Base-by-base conservation (phyloP, 2,113 vertebrate species). In the Elgaria multicarinata region DNA sequence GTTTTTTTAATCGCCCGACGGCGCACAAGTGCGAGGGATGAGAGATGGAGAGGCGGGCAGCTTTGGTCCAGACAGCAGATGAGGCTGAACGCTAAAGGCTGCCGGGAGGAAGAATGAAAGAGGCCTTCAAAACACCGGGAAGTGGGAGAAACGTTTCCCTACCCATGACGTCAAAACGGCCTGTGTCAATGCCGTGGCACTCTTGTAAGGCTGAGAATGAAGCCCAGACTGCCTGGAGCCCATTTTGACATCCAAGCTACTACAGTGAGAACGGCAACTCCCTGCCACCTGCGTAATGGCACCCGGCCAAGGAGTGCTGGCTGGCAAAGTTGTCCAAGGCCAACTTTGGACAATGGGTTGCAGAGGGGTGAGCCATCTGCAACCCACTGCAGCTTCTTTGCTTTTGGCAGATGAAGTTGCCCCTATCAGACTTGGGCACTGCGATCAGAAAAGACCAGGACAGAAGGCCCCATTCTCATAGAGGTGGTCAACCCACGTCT, bases 91-190 rank as follows among this genome's bases (percentile, higher is more conserved):
- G 58, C 39, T 26, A 31, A 94, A 93, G 94, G 93, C 90, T 90
- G 89, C 91, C 90, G 86, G 72, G 18, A 42, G 84, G 72, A 6
- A 42, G 36, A 8, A 94, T 58, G 93, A 0, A 91, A 94, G 93
- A 94, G 89, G 90, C 94, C 93, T 93, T 93, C 95, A 94, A 95
- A 95, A 94, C 87, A 94, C 94, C 90, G 93, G 92, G 91, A 55
- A 0, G 91, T 93, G 90, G 94, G 95, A 80, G 94, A 93, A 91
- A 93, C 91, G 90, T 93, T 88, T 87, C 88, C 93, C 90, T 91
- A 2, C 84, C 2, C 90, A 18, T 90, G 85, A 86, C 76, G 90
- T 92, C 74, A 87, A 90, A 81, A 6, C 6, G 9, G 36, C 74
- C 26, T 24, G 20, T 14, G 36, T 6, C 39, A 7, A 42, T 4